Percentiles rank a stretch among this genome's conserved stretches.
Evolutionary conservation across 2,113 vertebrate genomes (phyloP).

Genomic region (Pterocles orientalis): DNA sequence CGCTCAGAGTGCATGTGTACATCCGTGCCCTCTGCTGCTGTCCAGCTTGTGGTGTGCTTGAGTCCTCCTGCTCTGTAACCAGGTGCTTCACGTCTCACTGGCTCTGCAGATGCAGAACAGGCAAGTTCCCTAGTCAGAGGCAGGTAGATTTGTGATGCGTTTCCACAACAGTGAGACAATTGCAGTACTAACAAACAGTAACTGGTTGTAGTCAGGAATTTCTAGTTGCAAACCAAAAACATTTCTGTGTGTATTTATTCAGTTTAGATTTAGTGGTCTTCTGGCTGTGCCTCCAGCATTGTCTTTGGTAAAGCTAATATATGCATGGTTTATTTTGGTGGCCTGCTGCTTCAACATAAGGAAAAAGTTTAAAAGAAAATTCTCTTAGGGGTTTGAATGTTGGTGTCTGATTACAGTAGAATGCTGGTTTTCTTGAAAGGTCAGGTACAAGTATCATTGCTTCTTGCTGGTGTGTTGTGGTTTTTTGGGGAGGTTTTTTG

Average conservation of each 20-base stretch:
- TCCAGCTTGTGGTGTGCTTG: rapidly evolving
- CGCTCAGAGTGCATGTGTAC: background rate
- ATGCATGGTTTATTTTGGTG: background rate
- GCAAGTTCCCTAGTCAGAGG: background rate
- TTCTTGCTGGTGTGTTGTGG: background rate
- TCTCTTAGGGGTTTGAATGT: background rate
- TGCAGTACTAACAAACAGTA: background rate
- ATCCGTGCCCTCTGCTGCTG: rapidly evolving
- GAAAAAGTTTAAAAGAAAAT: background rate
- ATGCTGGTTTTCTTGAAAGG: background rate
- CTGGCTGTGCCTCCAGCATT: background rate
- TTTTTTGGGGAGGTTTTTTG: no score
- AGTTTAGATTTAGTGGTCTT: background rate
- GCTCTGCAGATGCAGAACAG: background rate
- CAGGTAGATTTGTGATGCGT: background rate
- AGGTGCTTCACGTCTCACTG: no score
- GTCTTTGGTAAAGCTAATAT: background rate
- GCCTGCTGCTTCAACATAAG: background rate
- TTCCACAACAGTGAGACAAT: background rate
- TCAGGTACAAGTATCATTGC: background rate
- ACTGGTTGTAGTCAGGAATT: background rate
- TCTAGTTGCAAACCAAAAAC: background rate
- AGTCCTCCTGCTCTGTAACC: rapidly evolving
- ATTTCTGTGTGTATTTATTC: background rate
- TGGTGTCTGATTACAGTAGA: background rate